These are phyloP conservation scores for Cyclura pinguis DNA, from an alignment of 2,797 vertebrate genomes.

Conservation along the genomic window DNA sequence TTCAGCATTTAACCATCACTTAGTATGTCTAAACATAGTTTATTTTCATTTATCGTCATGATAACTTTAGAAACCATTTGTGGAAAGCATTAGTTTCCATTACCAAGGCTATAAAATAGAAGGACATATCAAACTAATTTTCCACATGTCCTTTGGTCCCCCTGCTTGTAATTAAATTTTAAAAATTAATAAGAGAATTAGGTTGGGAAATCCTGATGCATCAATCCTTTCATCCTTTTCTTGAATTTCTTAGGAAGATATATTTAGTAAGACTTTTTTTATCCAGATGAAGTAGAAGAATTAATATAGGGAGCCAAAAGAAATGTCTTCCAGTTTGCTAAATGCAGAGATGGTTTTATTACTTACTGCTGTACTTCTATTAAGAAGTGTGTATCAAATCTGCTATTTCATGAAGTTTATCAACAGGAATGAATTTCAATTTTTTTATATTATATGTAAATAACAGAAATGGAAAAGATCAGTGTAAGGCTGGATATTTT, in stretches of 20 bases:
- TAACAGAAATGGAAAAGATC: background rate
- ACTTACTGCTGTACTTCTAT: background rate
- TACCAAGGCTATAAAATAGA: conserved; percentile 43
- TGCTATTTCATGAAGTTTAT: background rate
- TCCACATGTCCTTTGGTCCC: conserved; percentile 10
- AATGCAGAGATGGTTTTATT: conserved; percentile 22
- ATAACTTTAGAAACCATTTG: conserved; percentile 57
- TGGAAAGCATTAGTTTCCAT: conserved; percentile 44
- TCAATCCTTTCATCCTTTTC: conserved; percentile 16
- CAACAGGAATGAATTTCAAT: background rate
- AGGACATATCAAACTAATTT: conserved; percentile 30
- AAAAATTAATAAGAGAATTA: conserved; percentile 36
- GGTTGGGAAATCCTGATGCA: background rate
- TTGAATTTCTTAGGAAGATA: conserved; percentile 23
- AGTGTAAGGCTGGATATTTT: background rate
- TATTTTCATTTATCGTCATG: conserved; percentile 47
- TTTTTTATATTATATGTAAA: background rate
- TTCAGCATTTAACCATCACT: conserved; percentile 55
- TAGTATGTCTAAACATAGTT: conserved; percentile 49
- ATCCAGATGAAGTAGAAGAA: background rate
- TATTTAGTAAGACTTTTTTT: conserved; percentile 1
- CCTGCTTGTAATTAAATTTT: conserved; percentile 23
- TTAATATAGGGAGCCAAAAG: background rate
- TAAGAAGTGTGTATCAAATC: conserved; percentile 14
- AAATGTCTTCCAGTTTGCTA: background rate